These are phyloP conservation scores for Aphrophora alni DNA, from an alignment of 2,888 invertebrate genomes.

Conservation along the genomic window DNA sequence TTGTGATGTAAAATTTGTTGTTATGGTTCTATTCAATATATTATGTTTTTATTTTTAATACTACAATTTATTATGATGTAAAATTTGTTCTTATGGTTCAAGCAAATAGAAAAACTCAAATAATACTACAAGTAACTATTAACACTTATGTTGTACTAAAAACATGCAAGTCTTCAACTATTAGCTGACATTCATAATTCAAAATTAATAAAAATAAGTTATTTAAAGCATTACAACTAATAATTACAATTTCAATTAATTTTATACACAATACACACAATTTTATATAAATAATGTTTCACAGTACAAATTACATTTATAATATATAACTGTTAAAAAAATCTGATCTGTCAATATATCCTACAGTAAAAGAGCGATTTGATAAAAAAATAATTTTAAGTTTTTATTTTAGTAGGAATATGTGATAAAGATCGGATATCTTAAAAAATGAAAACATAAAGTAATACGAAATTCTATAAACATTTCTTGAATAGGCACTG, in stretches of 20 bases:
- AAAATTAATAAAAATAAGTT: neutral
- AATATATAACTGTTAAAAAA: too few relatives aligned
- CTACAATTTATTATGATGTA: too few relatives aligned
- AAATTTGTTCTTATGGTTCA: too few relatives aligned
- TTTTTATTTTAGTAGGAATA: neutral
- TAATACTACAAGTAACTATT: too few relatives aligned
- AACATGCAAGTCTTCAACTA: neutral
- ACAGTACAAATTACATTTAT: too few relatives aligned
- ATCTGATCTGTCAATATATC: neutral
- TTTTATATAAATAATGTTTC: neutral
- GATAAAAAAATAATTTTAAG: neutral
- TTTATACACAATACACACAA: neutral
- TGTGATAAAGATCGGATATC: neutral
- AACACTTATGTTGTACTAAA: neutral
- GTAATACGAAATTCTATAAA: neutral
- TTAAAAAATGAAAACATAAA: neutral
- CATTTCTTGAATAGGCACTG: slow-evolving; percentile 33
- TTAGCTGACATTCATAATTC: neutral
- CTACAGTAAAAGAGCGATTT: neutral
- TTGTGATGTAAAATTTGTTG: neutral
- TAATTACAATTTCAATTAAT: neutral
- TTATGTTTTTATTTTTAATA: too few relatives aligned
- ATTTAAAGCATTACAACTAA: neutral
- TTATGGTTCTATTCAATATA: too few relatives aligned
- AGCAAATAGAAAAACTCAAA: too few relatives aligned